Percentiles rank a stretch among this genome's conserved stretches.
Conservation (phyloP, 2,113 vertebrate species). For the Leptocoma aspasia region DNA sequence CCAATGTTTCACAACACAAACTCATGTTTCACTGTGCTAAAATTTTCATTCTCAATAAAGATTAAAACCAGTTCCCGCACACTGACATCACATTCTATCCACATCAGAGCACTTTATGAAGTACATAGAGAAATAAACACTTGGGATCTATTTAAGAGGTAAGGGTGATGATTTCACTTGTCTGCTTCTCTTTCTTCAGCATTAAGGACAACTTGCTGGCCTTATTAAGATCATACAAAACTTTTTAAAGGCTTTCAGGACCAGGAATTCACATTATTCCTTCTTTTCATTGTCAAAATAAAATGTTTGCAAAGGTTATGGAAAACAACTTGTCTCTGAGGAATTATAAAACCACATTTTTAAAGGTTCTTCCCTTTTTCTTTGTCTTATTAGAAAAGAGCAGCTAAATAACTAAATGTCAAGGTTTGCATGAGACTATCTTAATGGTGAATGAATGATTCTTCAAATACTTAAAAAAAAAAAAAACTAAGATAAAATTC, state of each 20-base stretch:
- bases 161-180: background rate
- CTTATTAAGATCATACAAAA: background rate
- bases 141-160: background rate
- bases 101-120: background rate
- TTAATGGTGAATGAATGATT: background rate
- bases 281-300: slow-evolving; percentile 5
- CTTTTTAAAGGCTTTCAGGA: background rate
- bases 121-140: background rate
- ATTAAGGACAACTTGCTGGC: background rate
- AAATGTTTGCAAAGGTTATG: slow-evolving; percentile 42
- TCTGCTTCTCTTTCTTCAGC: background rate
- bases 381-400: slow-evolving; percentile 20
- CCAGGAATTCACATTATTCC: background rate
- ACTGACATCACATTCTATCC: background rate
- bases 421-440: background rate
- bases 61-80: background rate
- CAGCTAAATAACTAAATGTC: slow-evolving; percentile 37
- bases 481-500: background rate
- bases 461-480: background rate
- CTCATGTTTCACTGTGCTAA: background rate
- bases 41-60: background rate
- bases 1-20: background rate
- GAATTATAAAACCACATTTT: background rate
- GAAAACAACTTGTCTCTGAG: slow-evolving; percentile 28
- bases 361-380: slow-evolving; percentile 24